Evolutionary conservation across 1,140 invertebrate genomes (phyloP).

Genomic region (Marisa cornuarietis): DNA sequence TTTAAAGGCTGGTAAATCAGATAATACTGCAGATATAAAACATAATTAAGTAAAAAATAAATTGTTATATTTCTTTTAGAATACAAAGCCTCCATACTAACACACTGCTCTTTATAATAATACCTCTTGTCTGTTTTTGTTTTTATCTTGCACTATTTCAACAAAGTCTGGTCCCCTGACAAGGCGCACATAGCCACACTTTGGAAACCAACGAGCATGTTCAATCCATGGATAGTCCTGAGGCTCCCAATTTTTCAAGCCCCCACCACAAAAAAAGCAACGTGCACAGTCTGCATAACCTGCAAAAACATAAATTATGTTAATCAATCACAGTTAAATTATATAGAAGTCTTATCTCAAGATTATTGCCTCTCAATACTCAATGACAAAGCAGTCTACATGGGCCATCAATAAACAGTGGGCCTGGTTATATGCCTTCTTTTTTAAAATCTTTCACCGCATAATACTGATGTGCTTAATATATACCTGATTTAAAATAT

Average conservation of each 20-base stretch:
- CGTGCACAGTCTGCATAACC: constrained; percentile 78
- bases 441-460: too few relatives aligned
- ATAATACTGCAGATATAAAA: not conserved
- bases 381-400: too few relatives aligned
- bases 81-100: not conserved
- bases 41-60: not conserved
- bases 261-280: constrained; percentile 83
- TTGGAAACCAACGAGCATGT: constrained; percentile 71
- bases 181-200: constrained; percentile 79
- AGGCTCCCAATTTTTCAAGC: constrained; percentile 77
- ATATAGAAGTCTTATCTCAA: too few relatives aligned
- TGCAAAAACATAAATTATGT: constrained; percentile 51
- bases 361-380: too few relatives aligned
- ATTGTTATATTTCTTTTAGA: not conserved
- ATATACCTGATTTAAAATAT: too few relatives aligned
- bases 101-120: not conserved
- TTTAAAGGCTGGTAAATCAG: constrained; percentile 8
- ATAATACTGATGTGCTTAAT: too few relatives aligned
- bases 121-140: constrained; percentile 20
- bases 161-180: constrained; percentile 82
- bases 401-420: too few relatives aligned
- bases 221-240: constrained; percentile 80
- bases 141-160: constrained; percentile 54
- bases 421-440: too few relatives aligned
- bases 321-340: not conserved